Evolutionary conservation across 2,888 invertebrate genomes (phyloP).

Genomic region (Caenorhabditis panamensis): DNA sequence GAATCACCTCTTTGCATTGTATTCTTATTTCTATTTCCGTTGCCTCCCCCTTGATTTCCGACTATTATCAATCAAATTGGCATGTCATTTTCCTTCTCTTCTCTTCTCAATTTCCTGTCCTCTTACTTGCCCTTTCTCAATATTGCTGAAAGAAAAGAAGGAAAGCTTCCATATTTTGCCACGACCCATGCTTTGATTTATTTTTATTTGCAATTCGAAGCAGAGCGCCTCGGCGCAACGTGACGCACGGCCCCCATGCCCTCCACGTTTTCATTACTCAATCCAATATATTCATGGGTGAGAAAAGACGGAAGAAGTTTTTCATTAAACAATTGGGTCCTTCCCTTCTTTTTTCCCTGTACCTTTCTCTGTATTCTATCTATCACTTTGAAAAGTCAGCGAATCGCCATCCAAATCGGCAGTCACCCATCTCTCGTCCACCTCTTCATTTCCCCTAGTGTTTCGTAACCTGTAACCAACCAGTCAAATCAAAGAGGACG

Average conservation of each 20-base stretch:
- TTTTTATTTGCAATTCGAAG: neutral
- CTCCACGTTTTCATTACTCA: conserved; percentile 2
- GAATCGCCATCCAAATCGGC: neutral
- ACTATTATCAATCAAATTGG: conserved; percentile 22
- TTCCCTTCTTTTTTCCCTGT: too few species aligned
- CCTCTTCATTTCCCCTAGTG: neutral
- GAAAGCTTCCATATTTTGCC: conserved; percentile 3
- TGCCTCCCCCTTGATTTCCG: conserved; percentile 2
- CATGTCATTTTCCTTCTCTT: neutral
- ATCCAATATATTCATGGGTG: neutral
- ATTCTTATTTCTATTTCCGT: neutral
- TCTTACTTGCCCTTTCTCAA: too few species aligned
- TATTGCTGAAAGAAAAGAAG: too few species aligned
- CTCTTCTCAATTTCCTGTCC: conserved; percentile 21
- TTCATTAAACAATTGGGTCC: neutral
- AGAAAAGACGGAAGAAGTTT: neutral
- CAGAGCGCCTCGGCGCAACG: too few species aligned
- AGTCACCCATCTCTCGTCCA: neutral
- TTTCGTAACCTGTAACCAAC: conserved; percentile 22
- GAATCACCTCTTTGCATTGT: too few species aligned
- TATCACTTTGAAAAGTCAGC: neutral
- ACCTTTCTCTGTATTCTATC: too few species aligned
- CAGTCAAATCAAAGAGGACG: conserved; percentile 27
- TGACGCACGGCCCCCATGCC: too few species aligned
- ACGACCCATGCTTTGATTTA: neutral